Evolutionary conservation across 2,113 vertebrate genomes (phyloP), one percentile per base, ranked within the genome.

Genomic region (Phaetusa simplex): DNA sequence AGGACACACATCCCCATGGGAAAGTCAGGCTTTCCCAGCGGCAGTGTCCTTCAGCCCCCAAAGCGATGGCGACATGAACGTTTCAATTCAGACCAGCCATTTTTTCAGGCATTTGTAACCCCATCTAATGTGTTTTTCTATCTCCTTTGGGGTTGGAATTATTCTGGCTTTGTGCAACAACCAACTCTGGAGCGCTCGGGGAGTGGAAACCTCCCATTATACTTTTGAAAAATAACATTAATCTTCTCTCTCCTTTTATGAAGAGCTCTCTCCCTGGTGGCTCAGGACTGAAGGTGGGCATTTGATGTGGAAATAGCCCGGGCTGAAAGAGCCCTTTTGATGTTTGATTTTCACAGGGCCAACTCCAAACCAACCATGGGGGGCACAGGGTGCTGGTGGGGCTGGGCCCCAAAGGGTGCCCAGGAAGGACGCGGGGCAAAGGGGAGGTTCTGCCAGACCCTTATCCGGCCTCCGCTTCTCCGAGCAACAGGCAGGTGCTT

Each of bases 161-260:
- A 94, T 83, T 91, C 90, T 78, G 64, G 32, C 84, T 91, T 93
- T 94, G 87, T 91, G 87, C 67, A 96, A 93, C 96, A 96, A 97
- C 34, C 86, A 91, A 50, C 81, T 86, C 81, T 64, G 74, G 94
- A 93, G 71, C 71, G 72, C 84, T 96, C 7, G 1, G 79, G 90
- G 84, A 93, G 84, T 94, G 84, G 74, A 97, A 97, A 94, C 59
- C 55, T 96, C 91, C 93, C 87, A 90, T 96, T 96, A 93, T 91
- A 85, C 56, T 95, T 96, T 49, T 88, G 93, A 95, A 96, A 95
- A 96, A 91, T 93, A 95, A 91, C 91, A 96, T 95, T 97, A 96
- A 95, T 95, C 89, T 96, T 93, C 77, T 59, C 53, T 93, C 29
- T 84, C 58, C 53, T 93, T 95, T 94, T 88, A 94, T 90, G 78